phyloP scores from a whole-genome alignment of 2,113 vertebrate species.

The Haplochromis burtoni region DNA sequence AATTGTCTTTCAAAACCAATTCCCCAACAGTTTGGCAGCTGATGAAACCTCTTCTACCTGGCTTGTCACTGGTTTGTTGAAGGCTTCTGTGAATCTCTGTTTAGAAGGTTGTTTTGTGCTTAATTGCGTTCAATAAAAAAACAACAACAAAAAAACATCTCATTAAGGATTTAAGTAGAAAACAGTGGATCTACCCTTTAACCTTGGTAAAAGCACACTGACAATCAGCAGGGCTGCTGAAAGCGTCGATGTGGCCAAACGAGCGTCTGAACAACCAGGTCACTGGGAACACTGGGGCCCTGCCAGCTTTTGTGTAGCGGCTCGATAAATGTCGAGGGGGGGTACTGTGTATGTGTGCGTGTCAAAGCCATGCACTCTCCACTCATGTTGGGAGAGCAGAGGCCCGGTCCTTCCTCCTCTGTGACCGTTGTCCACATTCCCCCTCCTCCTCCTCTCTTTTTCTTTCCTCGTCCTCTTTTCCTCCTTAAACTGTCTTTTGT shows the following conservation, averaged over 20 bases:
- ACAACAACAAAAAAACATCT: background rate
- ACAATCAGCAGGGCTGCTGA: conserved; percentile 22
- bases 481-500: conserved; percentile 71
- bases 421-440: conserved; percentile 65
- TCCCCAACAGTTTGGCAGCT: background rate
- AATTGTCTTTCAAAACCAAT: background rate
- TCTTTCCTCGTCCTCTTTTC: conserved; percentile 30
- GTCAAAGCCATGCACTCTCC: conserved; percentile 13
- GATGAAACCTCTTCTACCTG: background rate
- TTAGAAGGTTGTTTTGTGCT: background rate
- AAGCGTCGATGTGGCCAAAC: conserved; percentile 1
- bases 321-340: conserved; percentile 19
- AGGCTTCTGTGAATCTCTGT: background rate
- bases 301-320: conserved; percentile 44
- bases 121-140: background rate
- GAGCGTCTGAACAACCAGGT: conserved; percentile 45
- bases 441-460: conserved; percentile 9
- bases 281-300: conserved; percentile 48
- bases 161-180: background rate
- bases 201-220: background rate
- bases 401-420: conserved; percentile 48
- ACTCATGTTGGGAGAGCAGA: conserved; percentile 53
- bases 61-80: background rate
- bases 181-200: conserved; percentile 4
- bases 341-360: conserved; percentile 10